Evolutionary conservation across 1,140 invertebrate species (phyloP).

Genomic region (Drosophila ananassae): DNA sequence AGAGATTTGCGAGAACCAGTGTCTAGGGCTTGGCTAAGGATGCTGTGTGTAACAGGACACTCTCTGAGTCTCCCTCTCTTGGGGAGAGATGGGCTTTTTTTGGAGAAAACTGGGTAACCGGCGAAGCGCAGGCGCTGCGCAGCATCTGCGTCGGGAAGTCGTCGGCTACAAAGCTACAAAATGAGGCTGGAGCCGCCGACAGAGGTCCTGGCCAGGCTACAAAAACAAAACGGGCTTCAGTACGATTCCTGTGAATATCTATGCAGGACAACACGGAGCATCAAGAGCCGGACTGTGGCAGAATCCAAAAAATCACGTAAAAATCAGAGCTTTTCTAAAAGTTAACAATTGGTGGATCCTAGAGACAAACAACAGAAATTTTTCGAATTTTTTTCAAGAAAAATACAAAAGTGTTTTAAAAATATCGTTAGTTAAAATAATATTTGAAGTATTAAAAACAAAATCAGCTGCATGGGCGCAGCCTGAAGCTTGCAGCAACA

Average conservation of each 20-base stretch:
- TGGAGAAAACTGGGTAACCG: conserved; percentile 62
- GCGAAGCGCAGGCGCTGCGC: conserved; percentile 63
- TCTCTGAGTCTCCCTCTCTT: conserved; percentile 24
- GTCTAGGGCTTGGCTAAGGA: conserved; percentile 63
- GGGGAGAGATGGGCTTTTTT: background rate
- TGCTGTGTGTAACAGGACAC: conserved; percentile 32
- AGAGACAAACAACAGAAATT: background rate
- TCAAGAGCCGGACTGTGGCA: conserved; percentile 18
- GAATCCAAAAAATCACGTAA: conserved; percentile 19
- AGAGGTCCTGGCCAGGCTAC: conserved; percentile 69
- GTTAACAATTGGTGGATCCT: background rate
- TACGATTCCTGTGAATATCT: conserved; percentile 81
- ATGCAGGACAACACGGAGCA: conserved; percentile 77
- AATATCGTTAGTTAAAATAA: background rate
- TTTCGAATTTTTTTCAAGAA: conserved; percentile 6
- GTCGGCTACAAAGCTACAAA: conserved; percentile 69
- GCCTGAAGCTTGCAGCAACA: conserved; percentile 1
- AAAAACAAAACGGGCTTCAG: conserved; percentile 78
- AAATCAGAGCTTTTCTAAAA: background rate
- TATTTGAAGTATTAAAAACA: conserved; percentile 14
- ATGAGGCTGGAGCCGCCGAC: conserved; percentile 11
- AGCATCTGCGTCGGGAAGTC: conserved; percentile 53
- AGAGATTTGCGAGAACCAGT: conserved; percentile 6
- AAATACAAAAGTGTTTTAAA: background rate
- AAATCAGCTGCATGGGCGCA: conserved; percentile 59